Conservation (phyloP, 1,140 invertebrate genomes). For the Temnothorax curvispinosus region DNA sequence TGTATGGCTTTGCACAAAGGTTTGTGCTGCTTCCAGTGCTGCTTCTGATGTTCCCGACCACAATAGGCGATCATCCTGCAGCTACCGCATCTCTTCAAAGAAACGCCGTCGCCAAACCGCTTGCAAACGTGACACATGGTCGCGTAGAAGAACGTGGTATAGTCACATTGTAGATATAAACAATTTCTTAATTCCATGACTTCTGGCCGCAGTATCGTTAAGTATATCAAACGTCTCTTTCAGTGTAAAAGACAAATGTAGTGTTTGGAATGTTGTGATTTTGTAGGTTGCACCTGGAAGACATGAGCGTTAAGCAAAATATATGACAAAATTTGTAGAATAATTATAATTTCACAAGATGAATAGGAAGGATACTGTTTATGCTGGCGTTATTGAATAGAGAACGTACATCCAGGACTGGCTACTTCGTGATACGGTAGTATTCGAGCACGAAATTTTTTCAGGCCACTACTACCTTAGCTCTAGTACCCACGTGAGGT, state of each 20-base stretch:
- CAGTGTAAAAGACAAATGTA: background rate
- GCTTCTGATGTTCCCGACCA: conserved; percentile 77
- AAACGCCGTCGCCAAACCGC: conserved; percentile 56
- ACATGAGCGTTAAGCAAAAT: no score
- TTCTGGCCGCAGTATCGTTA: background rate
- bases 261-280: no score
- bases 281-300: no score
- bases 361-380: no score
- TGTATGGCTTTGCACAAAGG: conserved; percentile 74
- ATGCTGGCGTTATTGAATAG: no score
- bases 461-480: no score
- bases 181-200: background rate
- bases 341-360: no score
- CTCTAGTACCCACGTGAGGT: no score
- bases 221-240: background rate
- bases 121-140: conserved; percentile 81
- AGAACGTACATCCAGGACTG: no score
- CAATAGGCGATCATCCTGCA: conserved; percentile 82
- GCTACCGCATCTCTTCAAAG: conserved; percentile 75
- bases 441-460: no score
- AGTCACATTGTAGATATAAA: background rate
- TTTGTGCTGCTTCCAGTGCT: conserved; percentile 80
- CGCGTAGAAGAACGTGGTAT: conserved; percentile 70
- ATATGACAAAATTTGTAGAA: no score
- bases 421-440: no score